Evolutionary conservation across 2,797 vertebrate genomes (phyloP).

Genomic region (Leucoraja ocellata): DNA sequence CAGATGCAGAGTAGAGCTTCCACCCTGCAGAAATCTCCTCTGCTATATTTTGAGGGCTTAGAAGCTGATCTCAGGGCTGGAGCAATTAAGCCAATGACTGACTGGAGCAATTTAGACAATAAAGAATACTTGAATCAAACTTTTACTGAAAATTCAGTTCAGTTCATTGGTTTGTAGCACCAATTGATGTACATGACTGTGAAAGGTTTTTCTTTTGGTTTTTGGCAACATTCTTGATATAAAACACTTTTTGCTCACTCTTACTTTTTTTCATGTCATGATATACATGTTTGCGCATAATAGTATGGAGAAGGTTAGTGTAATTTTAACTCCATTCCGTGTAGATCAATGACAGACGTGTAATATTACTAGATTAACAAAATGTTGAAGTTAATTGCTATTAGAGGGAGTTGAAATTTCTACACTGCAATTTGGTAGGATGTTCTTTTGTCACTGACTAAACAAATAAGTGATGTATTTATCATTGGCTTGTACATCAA

Average conservation of each 20-base stretch:
- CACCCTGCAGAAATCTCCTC: neutral
- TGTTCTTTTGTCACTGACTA: neutral
- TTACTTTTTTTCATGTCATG: neutral
- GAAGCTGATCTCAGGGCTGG: neutral
- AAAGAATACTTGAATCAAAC: no score
- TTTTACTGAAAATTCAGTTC: neutral
- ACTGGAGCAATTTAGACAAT: no score
- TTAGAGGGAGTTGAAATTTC: neutral
- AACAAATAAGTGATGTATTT: neutral
- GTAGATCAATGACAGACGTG: neutral
- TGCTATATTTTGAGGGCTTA: no score
- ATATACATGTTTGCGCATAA: neutral
- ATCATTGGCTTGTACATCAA: neutral
- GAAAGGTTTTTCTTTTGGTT: neutral
- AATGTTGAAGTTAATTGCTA: neutral
- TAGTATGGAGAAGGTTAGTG: no score
- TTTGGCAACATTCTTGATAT: neutral
- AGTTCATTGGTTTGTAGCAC: neutral
- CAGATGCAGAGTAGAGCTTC: neutral
- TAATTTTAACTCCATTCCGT: neutral
- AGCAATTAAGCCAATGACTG: no score
- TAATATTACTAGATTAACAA: neutral
- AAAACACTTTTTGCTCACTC: neutral
- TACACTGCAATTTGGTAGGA: neutral
- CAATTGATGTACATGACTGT: neutral